Evolutionary conservation across 2,888 invertebrate genomes (phyloP).

Genomic region (Drosophila suboccidentalis): DNA sequence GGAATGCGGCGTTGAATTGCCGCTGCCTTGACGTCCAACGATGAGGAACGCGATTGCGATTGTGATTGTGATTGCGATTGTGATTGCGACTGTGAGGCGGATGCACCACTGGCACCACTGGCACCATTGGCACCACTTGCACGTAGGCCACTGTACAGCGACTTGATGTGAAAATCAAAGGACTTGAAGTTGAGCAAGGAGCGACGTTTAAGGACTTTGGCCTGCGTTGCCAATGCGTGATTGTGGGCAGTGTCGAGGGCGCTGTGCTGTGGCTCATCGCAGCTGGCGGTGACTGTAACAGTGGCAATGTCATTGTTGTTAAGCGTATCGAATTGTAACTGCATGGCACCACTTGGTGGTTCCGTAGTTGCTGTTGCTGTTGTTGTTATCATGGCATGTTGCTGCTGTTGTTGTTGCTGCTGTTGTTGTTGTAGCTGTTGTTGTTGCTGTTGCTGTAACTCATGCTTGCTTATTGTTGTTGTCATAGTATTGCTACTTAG

Average conservation of each 20-base stretch:
- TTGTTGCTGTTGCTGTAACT: constrained; percentile 81
- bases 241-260: constrained; percentile 21
- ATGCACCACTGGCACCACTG: constrained; percentile 24
- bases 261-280: constrained; percentile 32
- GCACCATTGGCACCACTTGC: not conserved
- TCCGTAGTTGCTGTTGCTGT: constrained; percentile 59
- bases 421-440: constrained; percentile 52
- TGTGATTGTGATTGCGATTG: constrained; percentile 33
- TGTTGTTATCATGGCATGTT: constrained; percentile 83
- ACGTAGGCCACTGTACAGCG: constrained; percentile 84
- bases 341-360: constrained; percentile 33
- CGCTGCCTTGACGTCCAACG: constrained; percentile 26
- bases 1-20: constrained; percentile 68
- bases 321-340: constrained; percentile 55
- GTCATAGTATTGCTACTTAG: constrained; percentile 86
- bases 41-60: constrained; percentile 49
- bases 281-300: constrained; percentile 22
- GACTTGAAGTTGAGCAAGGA: constrained; percentile 85
- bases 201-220: constrained; percentile 49
- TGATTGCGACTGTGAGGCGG: constrained; percentile 17
- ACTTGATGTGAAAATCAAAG: constrained; percentile 85
- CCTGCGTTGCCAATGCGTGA: constrained; percentile 4
- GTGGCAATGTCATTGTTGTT: constrained; percentile 73
- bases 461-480: constrained; percentile 85
- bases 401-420: constrained; percentile 53